Evolutionary conservation across 2,797 vertebrate species (phyloP).

Genomic region (Gobionotothen gibberifrons): DNA sequence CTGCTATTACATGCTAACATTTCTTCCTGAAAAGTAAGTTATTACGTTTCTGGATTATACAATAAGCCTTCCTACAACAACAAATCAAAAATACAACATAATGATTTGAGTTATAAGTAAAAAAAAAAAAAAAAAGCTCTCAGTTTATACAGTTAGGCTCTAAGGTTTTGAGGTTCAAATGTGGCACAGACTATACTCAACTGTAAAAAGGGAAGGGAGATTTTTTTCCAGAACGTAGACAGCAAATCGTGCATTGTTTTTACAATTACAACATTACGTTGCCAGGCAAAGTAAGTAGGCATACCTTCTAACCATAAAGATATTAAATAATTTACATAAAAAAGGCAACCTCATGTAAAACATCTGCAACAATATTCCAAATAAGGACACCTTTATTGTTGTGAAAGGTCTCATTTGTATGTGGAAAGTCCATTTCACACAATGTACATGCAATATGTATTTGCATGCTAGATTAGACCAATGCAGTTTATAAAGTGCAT

Average conservation of each 20-base stretch:
- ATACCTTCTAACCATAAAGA: too few relatives aligned
- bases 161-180: not conserved
- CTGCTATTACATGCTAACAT: not conserved
- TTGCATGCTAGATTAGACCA: constrained; percentile 9
- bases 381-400: not conserved
- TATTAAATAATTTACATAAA: not conserved
- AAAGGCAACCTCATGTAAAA: not conserved
- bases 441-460: constrained; percentile 17
- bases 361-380: not conserved
- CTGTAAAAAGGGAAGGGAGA: too few relatives aligned
- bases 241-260: too few relatives aligned
- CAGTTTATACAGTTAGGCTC: not conserved
- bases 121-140: not conserved
- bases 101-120: not conserved
- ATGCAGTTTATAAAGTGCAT: not conserved
- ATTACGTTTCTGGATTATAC: not conserved
- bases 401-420: constrained; percentile 10
- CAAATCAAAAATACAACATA: not conserved
- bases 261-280: too few relatives aligned
- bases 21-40: not conserved
- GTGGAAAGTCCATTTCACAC: not conserved
- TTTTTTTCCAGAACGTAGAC: too few relatives aligned
- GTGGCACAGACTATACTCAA: too few relatives aligned
- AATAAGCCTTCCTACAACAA: not conserved
- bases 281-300: too few relatives aligned